Base-by-base conservation (phyloP, 2,888 invertebrate species). In the Agrotis segetum region DNA sequence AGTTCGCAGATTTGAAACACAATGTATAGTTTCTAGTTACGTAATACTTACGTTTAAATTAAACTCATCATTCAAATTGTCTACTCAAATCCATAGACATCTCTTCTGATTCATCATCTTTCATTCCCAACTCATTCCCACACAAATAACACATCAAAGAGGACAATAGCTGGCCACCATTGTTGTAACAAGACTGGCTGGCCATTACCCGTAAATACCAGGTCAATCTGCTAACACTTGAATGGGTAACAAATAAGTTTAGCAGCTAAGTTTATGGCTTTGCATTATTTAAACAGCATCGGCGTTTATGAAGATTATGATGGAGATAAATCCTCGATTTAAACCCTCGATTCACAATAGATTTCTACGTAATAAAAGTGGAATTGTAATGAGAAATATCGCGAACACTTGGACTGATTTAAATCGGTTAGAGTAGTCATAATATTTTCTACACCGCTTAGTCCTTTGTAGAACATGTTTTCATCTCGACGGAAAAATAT, bases 221-320 rank as follows among this genome's bases (percentile, higher is more conserved):
- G 74, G 71, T 64, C 73, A 76, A 77, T 77, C 79, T 73, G 81
- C 63, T 61, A 83, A 67, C 53, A 66, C 68, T 76, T 24, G 49
- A 65, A 65, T 71, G 24, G 44, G 60, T 34, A 71, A 62, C 56
- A 79, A 70, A 80, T 77, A 67, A 29, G 69, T 67, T 70, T 65
- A 24, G 49, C 16, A 76, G 74, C 77, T 74, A 70, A 77, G 67
- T 86, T 88, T 88, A 88, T 78, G 61, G 80, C 72, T 71, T 61
- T 64, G 74, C 71, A 79, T 85, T 86, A 88, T 85, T 82, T 80
- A 81, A 83, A 86, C 79, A 73, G 53, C 71, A 76, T 29, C 59
- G 21, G 56, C 17, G 53, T 70, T 79, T 59, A 65, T 79, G 67
- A 61, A 63, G 71, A 53, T 67, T 65, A 49, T 76, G 79, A 85